These are phyloP conservation scores for Apodemus speciosus DNA, from an alignment of 2,113 vertebrate species.

Conservation along the genomic window DNA sequence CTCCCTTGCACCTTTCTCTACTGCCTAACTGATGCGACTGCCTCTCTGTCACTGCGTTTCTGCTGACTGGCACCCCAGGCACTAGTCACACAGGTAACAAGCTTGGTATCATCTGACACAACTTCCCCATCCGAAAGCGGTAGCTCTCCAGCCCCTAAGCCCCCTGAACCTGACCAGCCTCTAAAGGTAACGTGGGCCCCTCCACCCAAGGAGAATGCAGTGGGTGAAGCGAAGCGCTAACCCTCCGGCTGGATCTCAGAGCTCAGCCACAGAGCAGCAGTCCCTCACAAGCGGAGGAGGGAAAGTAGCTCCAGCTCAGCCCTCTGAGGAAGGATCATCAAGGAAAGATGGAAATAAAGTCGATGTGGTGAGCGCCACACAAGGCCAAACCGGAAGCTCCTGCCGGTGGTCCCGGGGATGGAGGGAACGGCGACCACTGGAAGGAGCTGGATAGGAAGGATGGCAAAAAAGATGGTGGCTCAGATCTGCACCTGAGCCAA, in stretches of 20 bases:
- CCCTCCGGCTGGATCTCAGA: conserved; percentile 82
- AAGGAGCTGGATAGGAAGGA: conserved; percentile 93
- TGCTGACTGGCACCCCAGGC: conserved; percentile 54
- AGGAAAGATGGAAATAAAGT: conserved; percentile 80
- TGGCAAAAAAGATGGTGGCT: conserved; percentile 89
- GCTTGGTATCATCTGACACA: neutral
- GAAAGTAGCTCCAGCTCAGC: conserved; percentile 55
- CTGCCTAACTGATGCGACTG: conserved; percentile 36
- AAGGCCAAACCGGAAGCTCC: conserved; percentile 84
- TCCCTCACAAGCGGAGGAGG: conserved; percentile 78
- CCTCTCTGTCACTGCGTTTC: neutral
- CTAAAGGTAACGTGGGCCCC: conserved; percentile 96
- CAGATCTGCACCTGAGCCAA: conserved; percentile 94
- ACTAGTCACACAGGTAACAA: conserved; percentile 60
- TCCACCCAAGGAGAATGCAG: conserved; percentile 95
- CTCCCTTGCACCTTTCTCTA: conserved; percentile 49
- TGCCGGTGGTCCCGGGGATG: conserved; percentile 88
- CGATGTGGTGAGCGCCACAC: conserved; percentile 84
- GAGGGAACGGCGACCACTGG: conserved; percentile 89
- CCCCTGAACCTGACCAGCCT: conserved; percentile 88
- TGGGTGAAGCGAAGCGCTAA: conserved; percentile 93
- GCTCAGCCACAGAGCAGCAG: conserved; percentile 84
- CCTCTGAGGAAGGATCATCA: conserved; percentile 76
- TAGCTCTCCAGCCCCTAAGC: conserved; percentile 85
- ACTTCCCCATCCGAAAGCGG: too few species aligned